These are phyloP conservation scores for Drosophila lacicola DNA, from an alignment of 2,888 invertebrate genomes.

Conservation along the genomic window DNA sequence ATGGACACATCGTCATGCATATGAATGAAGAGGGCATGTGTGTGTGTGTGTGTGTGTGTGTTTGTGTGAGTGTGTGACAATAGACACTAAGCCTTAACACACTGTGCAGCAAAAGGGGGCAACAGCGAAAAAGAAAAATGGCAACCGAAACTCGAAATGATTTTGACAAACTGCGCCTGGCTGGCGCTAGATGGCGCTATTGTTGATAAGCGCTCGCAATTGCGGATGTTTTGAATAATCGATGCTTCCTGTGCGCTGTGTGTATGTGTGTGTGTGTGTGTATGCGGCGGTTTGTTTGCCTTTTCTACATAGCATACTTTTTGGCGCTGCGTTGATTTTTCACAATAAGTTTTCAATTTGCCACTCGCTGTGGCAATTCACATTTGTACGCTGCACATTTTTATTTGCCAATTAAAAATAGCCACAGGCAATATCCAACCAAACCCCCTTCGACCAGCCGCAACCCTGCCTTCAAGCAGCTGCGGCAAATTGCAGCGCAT, in stretches of 20 bases:
- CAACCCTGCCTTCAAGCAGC: conserved; percentile 23
- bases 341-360: conserved; percentile 67
- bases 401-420: conserved; percentile 77
- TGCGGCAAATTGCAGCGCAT: conserved; percentile 64
- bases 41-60: conserved; percentile 12
- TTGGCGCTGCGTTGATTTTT: conserved; percentile 56
- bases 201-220: conserved; percentile 73
- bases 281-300: conserved; percentile 34
- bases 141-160: conserved; percentile 44
- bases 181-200: conserved; percentile 70
- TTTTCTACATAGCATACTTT: conserved; percentile 42
- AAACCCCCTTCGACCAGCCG: not conserved
- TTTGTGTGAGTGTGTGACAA: conserved; percentile 55
- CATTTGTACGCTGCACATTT: conserved; percentile 59
- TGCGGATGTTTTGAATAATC: conserved; percentile 80
- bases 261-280: conserved; percentile 11
- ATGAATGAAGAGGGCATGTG: conserved; percentile 63
- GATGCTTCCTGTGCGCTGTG: conserved; percentile 67
- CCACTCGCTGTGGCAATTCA: conserved; percentile 46
- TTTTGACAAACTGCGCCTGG: conserved; percentile 72
- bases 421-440: conserved; percentile 43
- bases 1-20: conserved; percentile 79
- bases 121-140: conserved; percentile 1
- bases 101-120: conserved; percentile 48
- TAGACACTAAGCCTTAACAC: conserved; percentile 70